A percentile compares a stretch with the other conserved stretches of the same genome.
phyloP scores from a whole-genome alignment of 2,113 vertebrate genomes.

The Dipodomys spectabilis region DNA sequence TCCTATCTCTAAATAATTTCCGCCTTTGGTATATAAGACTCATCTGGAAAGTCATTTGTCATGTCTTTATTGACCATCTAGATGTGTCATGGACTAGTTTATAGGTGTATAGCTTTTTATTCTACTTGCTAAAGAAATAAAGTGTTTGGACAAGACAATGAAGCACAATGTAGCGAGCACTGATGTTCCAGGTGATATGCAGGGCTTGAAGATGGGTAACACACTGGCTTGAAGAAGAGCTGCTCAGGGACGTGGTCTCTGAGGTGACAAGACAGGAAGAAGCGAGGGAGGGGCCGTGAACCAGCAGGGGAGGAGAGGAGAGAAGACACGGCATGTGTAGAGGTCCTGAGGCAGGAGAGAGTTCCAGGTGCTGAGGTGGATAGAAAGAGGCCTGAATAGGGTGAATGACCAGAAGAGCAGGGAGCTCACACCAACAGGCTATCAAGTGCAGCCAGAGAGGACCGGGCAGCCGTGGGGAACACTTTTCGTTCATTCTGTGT shows the following conservation, averaged over 20 bases:
- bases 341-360: neutral
- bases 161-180: neutral
- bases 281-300: neutral
- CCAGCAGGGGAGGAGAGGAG: neutral
- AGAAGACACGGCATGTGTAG: neutral
- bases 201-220: neutral
- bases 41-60: neutral
- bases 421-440: neutral
- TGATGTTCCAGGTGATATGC: neutral
- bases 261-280: neutral
- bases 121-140: neutral
- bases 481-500: neutral
- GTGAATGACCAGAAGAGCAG: neutral
- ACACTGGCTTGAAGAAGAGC: neutral
- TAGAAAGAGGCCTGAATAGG: neutral
- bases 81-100: neutral
- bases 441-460: neutral
- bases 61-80: neutral
- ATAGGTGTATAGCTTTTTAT: neutral
- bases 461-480: accelerated
- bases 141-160: neutral
- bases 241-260: neutral
- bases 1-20: slow-evolving; percentile 4
- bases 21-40: neutral
- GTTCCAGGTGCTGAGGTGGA: neutral